These are phyloP conservation scores for Mythimna vitellina DNA, from an alignment of 2,888 invertebrate species.

Conservation along the genomic window DNA sequence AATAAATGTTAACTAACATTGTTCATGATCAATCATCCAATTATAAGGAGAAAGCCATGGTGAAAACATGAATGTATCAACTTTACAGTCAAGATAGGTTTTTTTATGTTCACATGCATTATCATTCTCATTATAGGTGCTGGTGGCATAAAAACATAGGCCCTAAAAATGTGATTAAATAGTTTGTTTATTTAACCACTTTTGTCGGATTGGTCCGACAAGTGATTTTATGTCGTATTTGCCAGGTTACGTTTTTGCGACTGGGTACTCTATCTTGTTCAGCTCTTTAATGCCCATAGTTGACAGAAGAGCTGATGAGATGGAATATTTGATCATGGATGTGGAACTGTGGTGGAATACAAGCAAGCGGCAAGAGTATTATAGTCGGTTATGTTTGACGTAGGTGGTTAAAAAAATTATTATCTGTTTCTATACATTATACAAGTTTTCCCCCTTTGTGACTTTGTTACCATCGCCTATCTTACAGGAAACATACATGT, in stretches of 20 bases:
- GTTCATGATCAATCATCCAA: constrained; percentile 47
- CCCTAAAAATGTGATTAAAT: background rate
- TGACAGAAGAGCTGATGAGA: too few species aligned
- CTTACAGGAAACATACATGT: too few species aligned
- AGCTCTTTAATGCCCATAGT: too few species aligned
- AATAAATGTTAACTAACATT: constrained; percentile 36
- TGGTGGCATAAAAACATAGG: background rate
- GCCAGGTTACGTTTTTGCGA: too few species aligned
- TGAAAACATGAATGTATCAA: constrained; percentile 27
- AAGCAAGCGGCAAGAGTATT: too few species aligned
- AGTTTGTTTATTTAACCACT: background rate
- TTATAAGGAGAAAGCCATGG: constrained; percentile 62
- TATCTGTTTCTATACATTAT: background rate
- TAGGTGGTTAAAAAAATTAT: background rate
- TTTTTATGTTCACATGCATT: background rate
- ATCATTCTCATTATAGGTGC: background rate
- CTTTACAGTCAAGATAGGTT: constrained; percentile 8
- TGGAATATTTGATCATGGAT: too few species aligned
- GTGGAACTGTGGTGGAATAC: too few species aligned
- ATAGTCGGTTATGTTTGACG: too few species aligned
- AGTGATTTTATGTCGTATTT: too few species aligned
- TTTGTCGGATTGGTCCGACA: too few species aligned
- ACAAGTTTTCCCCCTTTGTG: background rate
- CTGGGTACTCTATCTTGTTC: too few species aligned
- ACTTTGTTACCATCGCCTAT: background rate